These are phyloP conservation scores for Aphelocoma californica DNA, from an alignment of 2,797 vertebrate genomes.

Conservation along the genomic window DNA sequence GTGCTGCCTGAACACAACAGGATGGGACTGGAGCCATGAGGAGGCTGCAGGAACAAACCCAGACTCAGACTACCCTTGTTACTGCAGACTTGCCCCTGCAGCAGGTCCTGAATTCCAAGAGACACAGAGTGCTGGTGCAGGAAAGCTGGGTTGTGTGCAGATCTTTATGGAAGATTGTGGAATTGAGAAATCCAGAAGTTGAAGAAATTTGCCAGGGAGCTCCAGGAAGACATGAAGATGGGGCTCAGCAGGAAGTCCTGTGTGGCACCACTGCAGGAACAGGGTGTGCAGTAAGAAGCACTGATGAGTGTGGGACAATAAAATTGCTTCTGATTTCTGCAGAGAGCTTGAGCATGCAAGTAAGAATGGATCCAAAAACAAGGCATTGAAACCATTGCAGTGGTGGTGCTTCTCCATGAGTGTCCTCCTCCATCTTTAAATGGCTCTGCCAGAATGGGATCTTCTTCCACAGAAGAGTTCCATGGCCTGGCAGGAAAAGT, in stretches of 20 bases:
- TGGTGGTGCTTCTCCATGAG: neutral
- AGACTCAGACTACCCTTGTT: neutral
- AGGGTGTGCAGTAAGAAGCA: neutral
- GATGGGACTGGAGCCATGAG: neutral
- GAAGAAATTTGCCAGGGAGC: neutral
- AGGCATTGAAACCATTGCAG: neutral
- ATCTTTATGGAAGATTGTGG: neutral
- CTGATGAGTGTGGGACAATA: neutral
- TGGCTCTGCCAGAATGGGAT: neutral
- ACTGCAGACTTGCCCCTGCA: neutral
- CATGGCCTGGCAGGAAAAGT: neutral
- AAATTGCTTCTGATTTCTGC: neutral
- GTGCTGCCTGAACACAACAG: neutral
- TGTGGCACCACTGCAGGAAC: neutral
- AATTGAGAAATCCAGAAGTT: neutral
- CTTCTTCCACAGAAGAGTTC: neutral
- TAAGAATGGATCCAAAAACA: neutral
- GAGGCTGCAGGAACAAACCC: neutral
- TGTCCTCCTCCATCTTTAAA: neutral
- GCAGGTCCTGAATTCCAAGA: neutral
- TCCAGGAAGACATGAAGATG: neutral
- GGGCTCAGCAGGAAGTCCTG: neutral
- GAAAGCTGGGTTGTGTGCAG: neutral
- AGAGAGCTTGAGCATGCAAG: neutral
- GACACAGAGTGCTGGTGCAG: neutral